Evolutionary conservation across 2,797 vertebrate species (phyloP).

Genomic region (Danio jaintianensis): DNA sequence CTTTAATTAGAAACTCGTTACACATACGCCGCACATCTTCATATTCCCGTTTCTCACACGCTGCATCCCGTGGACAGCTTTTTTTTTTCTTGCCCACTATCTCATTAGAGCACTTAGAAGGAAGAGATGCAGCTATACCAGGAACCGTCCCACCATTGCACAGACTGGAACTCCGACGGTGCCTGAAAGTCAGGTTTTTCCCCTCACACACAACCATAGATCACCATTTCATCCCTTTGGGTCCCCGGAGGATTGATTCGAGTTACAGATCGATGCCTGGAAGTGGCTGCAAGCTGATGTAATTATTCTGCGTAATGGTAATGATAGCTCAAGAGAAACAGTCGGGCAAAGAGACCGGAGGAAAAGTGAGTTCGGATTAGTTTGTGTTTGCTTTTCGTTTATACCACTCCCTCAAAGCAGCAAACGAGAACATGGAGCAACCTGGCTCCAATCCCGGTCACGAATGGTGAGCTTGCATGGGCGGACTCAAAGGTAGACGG

Average conservation of each 20-base stretch:
- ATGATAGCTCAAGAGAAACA: constrained; percentile 34
- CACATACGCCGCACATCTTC: constrained; percentile 39
- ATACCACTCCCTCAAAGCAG: constrained; percentile 64
- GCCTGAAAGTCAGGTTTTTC: constrained; percentile 52
- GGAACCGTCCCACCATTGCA: constrained; percentile 67
- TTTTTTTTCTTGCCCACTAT: constrained; percentile 30
- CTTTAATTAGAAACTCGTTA: constrained; percentile 77
- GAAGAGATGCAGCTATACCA: constrained; percentile 65
- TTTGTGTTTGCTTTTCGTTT: constrained; percentile 56
- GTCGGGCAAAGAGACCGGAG: constrained; percentile 25
- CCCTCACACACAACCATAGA: constrained; percentile 55
- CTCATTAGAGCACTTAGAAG: constrained; percentile 59
- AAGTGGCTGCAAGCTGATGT: constrained; percentile 57
- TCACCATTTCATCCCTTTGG: constrained; percentile 56
- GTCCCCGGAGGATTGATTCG: constrained; percentile 48
- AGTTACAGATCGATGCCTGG: constrained; percentile 62
- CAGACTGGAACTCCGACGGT: constrained; percentile 56
- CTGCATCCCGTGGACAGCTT: constrained; percentile 4
- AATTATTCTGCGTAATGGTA: constrained; percentile 56
- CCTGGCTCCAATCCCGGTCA: constrained; percentile 39
- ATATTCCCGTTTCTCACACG: constrained; percentile 55
- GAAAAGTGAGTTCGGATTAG: constrained; percentile 28
- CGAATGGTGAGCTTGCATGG: constrained; percentile 23
- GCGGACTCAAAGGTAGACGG: constrained; percentile 15
- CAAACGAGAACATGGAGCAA: constrained; percentile 44